Evolutionary conservation across 2,113 vertebrate species (phyloP).

Genomic region (Rhynchomys soricoides): DNA sequence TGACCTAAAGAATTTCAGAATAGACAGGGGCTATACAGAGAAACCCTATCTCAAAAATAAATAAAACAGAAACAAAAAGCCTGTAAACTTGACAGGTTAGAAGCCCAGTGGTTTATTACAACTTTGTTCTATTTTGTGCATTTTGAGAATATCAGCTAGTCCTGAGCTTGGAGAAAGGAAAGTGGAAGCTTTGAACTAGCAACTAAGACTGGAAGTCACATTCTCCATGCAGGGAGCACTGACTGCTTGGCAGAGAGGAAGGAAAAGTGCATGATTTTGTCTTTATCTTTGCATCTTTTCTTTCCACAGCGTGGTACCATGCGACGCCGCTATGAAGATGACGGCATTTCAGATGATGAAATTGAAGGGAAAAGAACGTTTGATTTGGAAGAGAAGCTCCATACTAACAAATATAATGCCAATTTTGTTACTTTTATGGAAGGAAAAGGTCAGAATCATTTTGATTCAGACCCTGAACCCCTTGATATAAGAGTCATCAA

Average conservation of each 20-base stretch:
- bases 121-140: not conserved
- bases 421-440: constrained; percentile 96
- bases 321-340: constrained; percentile 95
- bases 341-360: constrained; percentile 98
- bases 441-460: constrained; percentile 92
- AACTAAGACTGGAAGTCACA: constrained; percentile 11
- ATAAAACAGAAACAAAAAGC: not conserved
- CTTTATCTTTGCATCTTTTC: not conserved
- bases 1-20: not conserved
- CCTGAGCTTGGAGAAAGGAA: constrained; percentile 28
- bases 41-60: not conserved
- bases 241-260: not conserved
- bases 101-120: not conserved
- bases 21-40: not conserved
- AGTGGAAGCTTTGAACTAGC: not conserved
- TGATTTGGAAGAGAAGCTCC: constrained; percentile 96
- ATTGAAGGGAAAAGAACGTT: constrained; percentile 98
- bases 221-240: not conserved
- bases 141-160: constrained; percentile 3
- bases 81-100: not conserved
- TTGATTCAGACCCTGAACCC: not conserved
- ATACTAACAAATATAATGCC: constrained; percentile 90
- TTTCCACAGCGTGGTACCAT: constrained; percentile 92
- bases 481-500: not conserved
- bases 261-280: not conserved